Evolutionary conservation across 2,888 invertebrate genomes (phyloP), one percentile per base, ranked within the genome.

Genomic region (Eugnorisma glareosa): DNA sequence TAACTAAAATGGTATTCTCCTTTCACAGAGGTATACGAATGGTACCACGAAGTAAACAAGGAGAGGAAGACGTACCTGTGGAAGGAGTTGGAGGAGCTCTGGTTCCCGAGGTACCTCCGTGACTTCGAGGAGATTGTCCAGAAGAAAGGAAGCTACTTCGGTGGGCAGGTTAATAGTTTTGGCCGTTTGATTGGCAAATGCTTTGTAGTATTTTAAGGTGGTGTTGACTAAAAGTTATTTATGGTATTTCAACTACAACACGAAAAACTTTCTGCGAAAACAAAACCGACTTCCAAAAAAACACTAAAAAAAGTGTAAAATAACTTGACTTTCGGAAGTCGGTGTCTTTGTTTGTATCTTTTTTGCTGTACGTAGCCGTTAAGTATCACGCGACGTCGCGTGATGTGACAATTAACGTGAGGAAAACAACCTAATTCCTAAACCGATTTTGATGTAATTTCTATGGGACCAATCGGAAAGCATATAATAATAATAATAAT

Each of bases 121-220:
- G 86, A 86, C 28, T 83, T 84, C 1, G 79, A 84, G 43, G 73
- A 83, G 10, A 76, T 73, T 92, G 91, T 45, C 93, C 95, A 72
- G 54, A 94, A 86, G 86, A 87, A 28, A 73, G 75, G 78, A 45
- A 83, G 63, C 59, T 84, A 86, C 75, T 86, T 84, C 28, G 84
- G 84, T 63, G 86, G 84, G 0, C 79, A 76, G 68, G 84, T 84
- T 74, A n/a, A 86, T 78, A 61, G 24, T 48, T n/a, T 61, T n/a
- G 0, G 18, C 18, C 4, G 5, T 37, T 69, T 45, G 10, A n/a
- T n/a, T 45, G 13, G 1, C 45, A 28, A 11, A 24, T 40, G 15
- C 0, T 35, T 31, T 6, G 13, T 13, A 54, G 13, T n/a, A 54
- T 54, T 54, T n/a, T n/a, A n/a, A 11, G n/a, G 54, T 54, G n/a